phyloP scores from a whole-genome alignment of 2,888 invertebrate species.

The Siphonodentalium dalli region DNA sequence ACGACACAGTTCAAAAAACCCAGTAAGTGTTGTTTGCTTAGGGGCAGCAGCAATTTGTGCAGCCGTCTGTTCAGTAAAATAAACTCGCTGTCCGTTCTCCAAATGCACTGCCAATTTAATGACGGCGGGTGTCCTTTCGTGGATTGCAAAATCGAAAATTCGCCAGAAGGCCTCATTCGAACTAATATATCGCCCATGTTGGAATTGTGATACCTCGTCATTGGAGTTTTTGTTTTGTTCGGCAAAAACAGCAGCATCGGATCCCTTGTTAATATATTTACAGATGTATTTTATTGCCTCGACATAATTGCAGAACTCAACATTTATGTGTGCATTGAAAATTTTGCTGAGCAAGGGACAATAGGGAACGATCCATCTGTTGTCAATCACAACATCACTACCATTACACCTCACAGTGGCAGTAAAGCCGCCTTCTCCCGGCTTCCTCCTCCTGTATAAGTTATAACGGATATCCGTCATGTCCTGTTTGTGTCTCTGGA shows the following conservation, averaged over 20 bases:
- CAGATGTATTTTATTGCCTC: too few species aligned
- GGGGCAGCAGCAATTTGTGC: conserved; percentile 26
- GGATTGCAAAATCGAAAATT: conserved; percentile 51
- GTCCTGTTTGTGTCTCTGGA: conserved; percentile 48
- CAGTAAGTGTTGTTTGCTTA: conserved; percentile 13
- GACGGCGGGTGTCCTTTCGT: conserved; percentile 42
- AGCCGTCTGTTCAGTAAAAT: too few species aligned
- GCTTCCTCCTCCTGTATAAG: conserved; percentile 44
- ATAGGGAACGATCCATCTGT: conserved; percentile 31
- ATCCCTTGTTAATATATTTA: too few species aligned
- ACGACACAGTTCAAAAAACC: conserved; percentile 16
- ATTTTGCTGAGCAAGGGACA: conserved; percentile 34
- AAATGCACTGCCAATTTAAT: conserved; percentile 27
- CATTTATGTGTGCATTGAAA: too few species aligned
- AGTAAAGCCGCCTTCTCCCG: conserved; percentile 8
- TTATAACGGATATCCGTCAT: conserved; percentile 62
- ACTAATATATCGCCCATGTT: conserved; percentile 53
- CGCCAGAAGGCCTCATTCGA: conserved; percentile 59
- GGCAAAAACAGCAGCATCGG: conserved; percentile 14
- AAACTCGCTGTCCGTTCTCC: too few species aligned
- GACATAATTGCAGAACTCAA: too few species aligned
- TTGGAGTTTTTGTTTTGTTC: neutral
- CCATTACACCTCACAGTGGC: neutral
- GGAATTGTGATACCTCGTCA: conserved; percentile 53
- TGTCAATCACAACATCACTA: conserved; percentile 16